Evolutionary conservation across 2,888 invertebrate genomes (phyloP), one percentile per base, ranked within the genome.

Genomic region (Malacosoma neustria): DNA sequence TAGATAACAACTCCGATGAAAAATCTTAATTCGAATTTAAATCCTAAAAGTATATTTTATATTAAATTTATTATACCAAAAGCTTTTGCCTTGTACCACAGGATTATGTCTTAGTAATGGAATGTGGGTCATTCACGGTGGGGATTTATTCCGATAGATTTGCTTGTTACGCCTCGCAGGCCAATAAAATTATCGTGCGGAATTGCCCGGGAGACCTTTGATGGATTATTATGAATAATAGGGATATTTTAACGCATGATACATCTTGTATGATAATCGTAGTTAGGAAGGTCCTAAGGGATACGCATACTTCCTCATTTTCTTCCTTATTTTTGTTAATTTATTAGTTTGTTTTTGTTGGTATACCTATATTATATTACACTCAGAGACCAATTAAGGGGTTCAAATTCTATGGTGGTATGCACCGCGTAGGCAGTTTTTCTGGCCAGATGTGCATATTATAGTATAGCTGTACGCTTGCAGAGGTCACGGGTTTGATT

Each of bases 91-190:
- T 7, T 22, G 22, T 22, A 22, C 22, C 5, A 22, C 6, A 5
- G 9, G 22, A 5, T 22, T 7, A 22, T 9, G 22, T 22, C 22
- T 22, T 9, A 4, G 9, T 9, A 42, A 47, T 51, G 59, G 61
- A 65, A 75, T 71, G 70, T 63, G 59, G 72, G 69, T 73, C 69
- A 70, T 58, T 53, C 58, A 66, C 63, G 61, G 60, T 43, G 59
- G 54, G 61, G 65, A 68, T 69, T 73, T 65, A 72, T 79, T 80
- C 73, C 79, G 46, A 73, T 71, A 73, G 69, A 80, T 80, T 80
- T 72, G 60, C 61, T 69, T 57, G 60, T 52, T 62, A 57, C 64
- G 68, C 60, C 58, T 67, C 66, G 60, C 60, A 68, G 54, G 59
- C 55, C 63, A 64, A 66, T 67, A 66, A 69, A 67, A 67, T 69